phyloP scores from a whole-genome alignment of 2,113 vertebrate species.

The Circaetus gallicus region DNA sequence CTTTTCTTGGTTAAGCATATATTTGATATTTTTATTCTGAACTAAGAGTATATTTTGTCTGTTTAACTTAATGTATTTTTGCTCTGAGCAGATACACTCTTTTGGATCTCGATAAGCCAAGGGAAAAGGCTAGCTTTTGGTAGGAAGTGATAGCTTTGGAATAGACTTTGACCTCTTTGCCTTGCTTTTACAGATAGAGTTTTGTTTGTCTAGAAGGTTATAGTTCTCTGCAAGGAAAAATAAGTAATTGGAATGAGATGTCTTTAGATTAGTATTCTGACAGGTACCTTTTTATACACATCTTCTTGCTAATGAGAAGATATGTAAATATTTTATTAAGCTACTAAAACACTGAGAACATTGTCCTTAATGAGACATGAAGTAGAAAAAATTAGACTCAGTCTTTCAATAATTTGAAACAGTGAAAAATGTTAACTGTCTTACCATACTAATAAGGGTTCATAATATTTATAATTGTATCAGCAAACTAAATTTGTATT shows the following conservation, averaged over 20 bases:
- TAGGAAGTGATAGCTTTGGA: background rate
- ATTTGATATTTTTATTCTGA: background rate
- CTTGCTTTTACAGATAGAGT: background rate
- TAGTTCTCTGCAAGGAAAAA: background rate
- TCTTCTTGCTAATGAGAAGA: slow-evolving; percentile 10
- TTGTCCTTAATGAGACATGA: slow-evolving; percentile 22
- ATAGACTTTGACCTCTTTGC: background rate
- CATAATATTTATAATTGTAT: background rate
- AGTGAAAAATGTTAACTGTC: background rate
- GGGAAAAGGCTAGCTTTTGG: background rate
- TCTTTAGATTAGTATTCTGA: slow-evolving; percentile 3
- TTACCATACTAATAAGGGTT: background rate
- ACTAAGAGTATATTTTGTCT: background rate
- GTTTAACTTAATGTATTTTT: background rate
- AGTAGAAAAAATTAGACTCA: background rate
- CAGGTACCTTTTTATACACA: background rate
- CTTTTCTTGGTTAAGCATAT: background rate
- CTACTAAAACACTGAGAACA: background rate
- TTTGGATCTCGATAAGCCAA: background rate
- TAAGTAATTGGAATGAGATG: background rate
- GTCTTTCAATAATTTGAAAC: background rate
- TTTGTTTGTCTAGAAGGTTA: background rate
- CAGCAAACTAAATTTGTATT: background rate
- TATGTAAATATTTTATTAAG: slow-evolving; percentile 46
- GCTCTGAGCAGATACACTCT: background rate